phyloP scores from a whole-genome alignment of 2,113 vertebrate genomes.

The Neopipo cinnamomea region DNA sequence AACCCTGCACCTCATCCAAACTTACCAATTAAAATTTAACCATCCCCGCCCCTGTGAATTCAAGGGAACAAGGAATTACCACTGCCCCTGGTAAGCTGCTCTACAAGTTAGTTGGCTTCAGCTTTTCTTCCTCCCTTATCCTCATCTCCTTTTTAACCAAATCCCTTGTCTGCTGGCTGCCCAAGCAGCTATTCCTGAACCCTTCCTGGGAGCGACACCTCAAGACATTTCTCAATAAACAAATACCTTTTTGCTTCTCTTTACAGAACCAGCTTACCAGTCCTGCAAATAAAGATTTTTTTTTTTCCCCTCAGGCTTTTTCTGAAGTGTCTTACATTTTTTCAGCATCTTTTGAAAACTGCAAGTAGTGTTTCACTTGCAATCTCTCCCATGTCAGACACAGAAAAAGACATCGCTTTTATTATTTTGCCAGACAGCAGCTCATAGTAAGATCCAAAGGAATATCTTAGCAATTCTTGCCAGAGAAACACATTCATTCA shows the following conservation, averaged over 20 bases:
- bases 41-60: not conserved
- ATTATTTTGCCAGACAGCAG: conserved; percentile 1
- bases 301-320: not conserved
- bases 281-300: not conserved
- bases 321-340: not conserved
- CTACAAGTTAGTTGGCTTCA: not conserved
- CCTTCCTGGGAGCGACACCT: not conserved
- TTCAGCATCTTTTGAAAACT: not conserved
- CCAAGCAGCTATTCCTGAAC: not conserved
- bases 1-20: not conserved
- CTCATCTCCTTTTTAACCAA: not conserved
- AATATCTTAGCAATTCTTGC: not conserved
- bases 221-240: not conserved
- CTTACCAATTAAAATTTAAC: not conserved
- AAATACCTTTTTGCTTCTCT: not conserved
- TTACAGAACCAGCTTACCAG: not conserved
- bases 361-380: not conserved
- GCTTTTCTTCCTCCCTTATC: not conserved
- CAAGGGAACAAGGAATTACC: not conserved
- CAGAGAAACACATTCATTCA: not conserved
- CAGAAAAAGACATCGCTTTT: not conserved
- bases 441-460: conserved; percentile 8
- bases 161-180: not conserved
- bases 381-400: not conserved
- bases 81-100: not conserved